Evolutionary conservation across 2,797 vertebrate species (phyloP).

Genomic region (Sebastes vulpes): DNA sequence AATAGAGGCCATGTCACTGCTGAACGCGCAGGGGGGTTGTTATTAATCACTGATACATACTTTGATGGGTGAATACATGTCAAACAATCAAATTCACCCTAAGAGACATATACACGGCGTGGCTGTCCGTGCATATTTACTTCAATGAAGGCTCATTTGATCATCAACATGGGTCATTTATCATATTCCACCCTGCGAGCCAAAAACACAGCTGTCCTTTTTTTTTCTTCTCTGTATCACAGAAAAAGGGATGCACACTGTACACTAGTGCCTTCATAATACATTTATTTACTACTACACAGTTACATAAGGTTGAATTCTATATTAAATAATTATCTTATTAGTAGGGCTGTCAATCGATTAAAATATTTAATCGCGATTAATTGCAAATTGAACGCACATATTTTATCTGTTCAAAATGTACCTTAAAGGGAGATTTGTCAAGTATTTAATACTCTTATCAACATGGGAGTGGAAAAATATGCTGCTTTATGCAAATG

Average conservation of each 20-base stretch:
- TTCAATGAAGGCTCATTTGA: conserved; percentile 70
- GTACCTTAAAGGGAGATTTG: too few species aligned
- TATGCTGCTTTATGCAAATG: too few species aligned
- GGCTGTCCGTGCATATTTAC: conserved; percentile 71
- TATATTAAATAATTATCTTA: background rate
- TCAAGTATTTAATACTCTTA: too few species aligned
- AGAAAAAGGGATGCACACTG: conserved; percentile 10
- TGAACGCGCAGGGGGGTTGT: conserved; percentile 65
- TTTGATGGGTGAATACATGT: conserved; percentile 75
- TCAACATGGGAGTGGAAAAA: too few species aligned
- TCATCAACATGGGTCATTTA: conserved; percentile 53
- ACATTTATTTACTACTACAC: background rate
- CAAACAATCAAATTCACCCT: conserved; percentile 79
- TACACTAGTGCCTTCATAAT: background rate
- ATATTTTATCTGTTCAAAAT: too few species aligned
- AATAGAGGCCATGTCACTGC: conserved; percentile 83
- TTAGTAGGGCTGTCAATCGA: background rate
- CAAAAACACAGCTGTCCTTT: conserved; percentile 50
- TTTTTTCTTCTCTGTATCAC: conserved; percentile 4
- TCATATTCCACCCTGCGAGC: conserved; percentile 41
- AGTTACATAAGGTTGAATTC: background rate
- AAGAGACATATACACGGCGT: conserved; percentile 49
- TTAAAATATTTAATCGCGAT: too few species aligned
- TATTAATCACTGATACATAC: conserved; percentile 83
- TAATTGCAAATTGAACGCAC: too few species aligned